Evolutionary conservation across 35 echinoderm and acorn worm species (phyloP), one percentile per base, ranked within the genome.

Genomic region (Apostichopus californicus): DNA sequence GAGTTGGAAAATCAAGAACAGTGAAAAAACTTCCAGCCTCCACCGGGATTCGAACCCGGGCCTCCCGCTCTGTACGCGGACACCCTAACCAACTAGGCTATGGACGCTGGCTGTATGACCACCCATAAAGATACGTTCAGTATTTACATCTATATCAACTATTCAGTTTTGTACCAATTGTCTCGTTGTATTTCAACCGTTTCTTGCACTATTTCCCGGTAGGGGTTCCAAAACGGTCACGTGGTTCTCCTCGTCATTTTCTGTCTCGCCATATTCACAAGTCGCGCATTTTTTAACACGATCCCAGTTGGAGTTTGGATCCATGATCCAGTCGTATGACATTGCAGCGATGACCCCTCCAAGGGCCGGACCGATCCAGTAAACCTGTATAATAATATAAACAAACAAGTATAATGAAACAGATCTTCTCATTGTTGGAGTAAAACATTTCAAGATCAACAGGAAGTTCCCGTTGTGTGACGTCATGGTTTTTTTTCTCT

Each of bases 351-450:
- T 20, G 53, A 98, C 93, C 13, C 96, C 96, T 11, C 96, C 96
- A 14, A 98, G 65, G 34, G 95, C 57, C 11, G 96, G 96, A 53
- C 96, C 96, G 17, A 93, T 90, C 96, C 96, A 98, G 90, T 98
- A 98, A 1, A 95, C 92, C 96, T 98, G 24, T 5, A 68, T 13
- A 17, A 68, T 5, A 73, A 73, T 4, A 22, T 73, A 73, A 22
- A 73, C 14, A 60, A 73, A n/a, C 2, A 73, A 24, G n/a, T 18
- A 34, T 34, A 34, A 34, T 34, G 28, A 34, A 73, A 22, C 0
- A 73, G 6, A 73, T 60, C 58, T 60, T 60, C 6, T 60, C 11
- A 60, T 60, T 60, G 11, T 60, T 60, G 28, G 28, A 34, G 28
- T 34, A 34, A 34, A 34, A 0, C 1, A 1, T 0, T 34, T 34